phyloP scores from a whole-genome alignment of 2,113 vertebrate species.

The Amia ocellicauda region DNA sequence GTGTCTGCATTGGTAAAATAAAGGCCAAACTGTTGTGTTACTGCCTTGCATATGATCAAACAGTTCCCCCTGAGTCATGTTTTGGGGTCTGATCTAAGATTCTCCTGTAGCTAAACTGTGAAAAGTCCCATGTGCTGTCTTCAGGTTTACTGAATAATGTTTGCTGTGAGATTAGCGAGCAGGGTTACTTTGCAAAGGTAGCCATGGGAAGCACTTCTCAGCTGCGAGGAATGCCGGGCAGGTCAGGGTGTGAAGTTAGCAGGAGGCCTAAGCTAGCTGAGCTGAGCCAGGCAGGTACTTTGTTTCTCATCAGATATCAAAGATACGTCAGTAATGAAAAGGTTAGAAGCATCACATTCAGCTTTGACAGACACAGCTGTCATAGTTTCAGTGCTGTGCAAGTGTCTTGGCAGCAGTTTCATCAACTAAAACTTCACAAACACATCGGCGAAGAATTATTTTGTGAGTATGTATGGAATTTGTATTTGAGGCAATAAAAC shows the following conservation, averaged over 20 bases:
- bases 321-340: constrained; percentile 71
- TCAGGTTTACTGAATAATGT: constrained; percentile 79
- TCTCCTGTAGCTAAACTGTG: constrained; percentile 1
- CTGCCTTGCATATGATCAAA: no score
- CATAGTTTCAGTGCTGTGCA: constrained; percentile 44
- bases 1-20: background rate
- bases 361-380: constrained; percentile 56
- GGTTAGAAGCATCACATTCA: constrained; percentile 68
- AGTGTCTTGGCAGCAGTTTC: constrained; percentile 15
- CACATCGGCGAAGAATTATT: background rate
- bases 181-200: constrained; percentile 74
- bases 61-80: background rate
- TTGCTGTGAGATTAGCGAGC: constrained; percentile 86
- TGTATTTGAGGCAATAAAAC: no score
- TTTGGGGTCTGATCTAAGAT: constrained; percentile 7
- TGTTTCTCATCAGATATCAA: constrained; percentile 62
- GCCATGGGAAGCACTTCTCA: constrained; percentile 74
- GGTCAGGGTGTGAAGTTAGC: constrained; percentile 64
- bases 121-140: constrained; percentile 45
- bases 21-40: background rate
- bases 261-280: constrained; percentile 51
- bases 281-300: constrained; percentile 79
- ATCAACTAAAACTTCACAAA: background rate
- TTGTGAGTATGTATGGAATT: background rate
- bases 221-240: constrained; percentile 73